Conservation (phyloP, 2,797 vertebrate genomes). For the Pangasius sanitwongsei region DNA sequence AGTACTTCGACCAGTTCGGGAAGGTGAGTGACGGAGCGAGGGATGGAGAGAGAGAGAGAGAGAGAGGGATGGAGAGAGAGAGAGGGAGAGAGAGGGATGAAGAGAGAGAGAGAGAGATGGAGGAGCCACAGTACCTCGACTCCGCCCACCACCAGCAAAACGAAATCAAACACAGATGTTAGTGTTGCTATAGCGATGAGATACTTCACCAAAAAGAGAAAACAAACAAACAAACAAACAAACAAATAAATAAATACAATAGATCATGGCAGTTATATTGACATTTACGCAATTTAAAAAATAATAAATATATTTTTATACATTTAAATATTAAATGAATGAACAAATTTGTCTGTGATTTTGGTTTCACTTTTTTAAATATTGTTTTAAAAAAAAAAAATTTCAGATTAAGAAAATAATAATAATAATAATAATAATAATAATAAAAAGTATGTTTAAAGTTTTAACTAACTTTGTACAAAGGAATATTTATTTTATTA, state of each 20-base stretch:
- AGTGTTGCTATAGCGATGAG: neutral
- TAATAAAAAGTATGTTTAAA: too few species aligned
- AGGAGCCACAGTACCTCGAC: neutral
- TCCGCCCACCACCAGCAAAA: neutral
- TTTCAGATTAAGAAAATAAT: too few species aligned
- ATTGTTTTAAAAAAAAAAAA: neutral
- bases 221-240: neutral
- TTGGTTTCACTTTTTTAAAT: neutral
- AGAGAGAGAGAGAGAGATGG: constrained; percentile 12
- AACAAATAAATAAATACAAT: neutral
- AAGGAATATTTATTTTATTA: too few species aligned
- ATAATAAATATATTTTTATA: neutral
- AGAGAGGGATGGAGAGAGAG: constrained; percentile 17
- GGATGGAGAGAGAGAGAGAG: constrained; percentile 6
- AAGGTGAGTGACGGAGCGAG: constrained; percentile 81
- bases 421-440: too few species aligned
- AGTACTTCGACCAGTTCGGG: constrained; percentile 98
- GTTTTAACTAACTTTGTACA: too few species aligned
- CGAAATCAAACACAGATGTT: neutral
- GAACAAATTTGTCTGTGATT: neutral
- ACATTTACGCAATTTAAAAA: neutral
- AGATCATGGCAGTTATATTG: neutral
- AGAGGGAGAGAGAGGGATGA: neutral
- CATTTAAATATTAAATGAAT: neutral
- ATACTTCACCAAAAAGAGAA: neutral